These are phyloP conservation scores for Petrosia ficiformis DNA, from an alignment of 37 sponge, comb jelly and placozoan species.

Conservation along the genomic window DNA sequence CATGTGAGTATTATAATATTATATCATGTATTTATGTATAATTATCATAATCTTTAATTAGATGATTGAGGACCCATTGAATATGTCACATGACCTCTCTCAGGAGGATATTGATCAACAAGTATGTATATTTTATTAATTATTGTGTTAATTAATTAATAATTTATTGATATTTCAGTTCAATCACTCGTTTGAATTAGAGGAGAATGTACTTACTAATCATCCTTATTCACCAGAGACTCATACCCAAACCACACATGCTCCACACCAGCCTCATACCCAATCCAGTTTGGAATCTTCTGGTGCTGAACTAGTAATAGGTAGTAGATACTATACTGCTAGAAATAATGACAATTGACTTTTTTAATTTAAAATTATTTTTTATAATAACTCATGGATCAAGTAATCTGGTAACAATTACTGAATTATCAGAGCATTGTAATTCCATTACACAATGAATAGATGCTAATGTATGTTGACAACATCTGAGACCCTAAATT, in stretches of 20 bases:
- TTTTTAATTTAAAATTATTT: conserved; percentile 8
- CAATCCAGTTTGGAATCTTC: not conserved
- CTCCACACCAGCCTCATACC: not conserved
- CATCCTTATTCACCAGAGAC: not conserved
- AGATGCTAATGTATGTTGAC: not conserved
- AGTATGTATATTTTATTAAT: too few relatives aligned
- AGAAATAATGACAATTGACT: not conserved
- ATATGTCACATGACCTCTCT: too few relatives aligned
- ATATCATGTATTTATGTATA: too few relatives aligned
- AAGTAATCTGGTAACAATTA: not conserved
- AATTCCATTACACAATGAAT: conserved; percentile 9
- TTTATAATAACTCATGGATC: not conserved
- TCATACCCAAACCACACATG: not conserved
- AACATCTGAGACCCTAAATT: not conserved
- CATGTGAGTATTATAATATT: too few relatives aligned
- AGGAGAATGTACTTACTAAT: not conserved
- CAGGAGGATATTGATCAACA: too few relatives aligned
- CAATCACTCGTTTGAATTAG: too few relatives aligned
- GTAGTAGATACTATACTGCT: not conserved
- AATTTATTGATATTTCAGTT: not conserved
- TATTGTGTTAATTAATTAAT: not conserved
- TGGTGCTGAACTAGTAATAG: not conserved
- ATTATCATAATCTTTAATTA: too few relatives aligned
- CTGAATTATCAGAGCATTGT: not conserved
- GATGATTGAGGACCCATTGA: too few relatives aligned